phyloP scores from a whole-genome alignment of 37 sponge, comb jelly and placozoan genomes.

The Cladorhizidae sp. region DNA sequence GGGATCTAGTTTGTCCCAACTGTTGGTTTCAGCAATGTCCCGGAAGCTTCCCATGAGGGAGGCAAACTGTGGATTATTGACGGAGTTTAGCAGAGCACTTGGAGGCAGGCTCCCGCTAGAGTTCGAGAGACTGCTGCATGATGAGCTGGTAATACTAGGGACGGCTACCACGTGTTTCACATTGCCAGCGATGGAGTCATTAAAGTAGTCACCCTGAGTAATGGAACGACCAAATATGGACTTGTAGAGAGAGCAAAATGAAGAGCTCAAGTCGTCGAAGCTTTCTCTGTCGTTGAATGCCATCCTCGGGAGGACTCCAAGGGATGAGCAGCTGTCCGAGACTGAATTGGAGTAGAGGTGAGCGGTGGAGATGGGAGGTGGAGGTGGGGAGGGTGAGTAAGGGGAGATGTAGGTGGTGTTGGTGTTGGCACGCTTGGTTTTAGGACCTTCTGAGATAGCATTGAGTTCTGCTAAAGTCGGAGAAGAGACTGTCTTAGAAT shows the following conservation, averaged over 20 bases:
- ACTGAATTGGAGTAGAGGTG: conserved; percentile 18
- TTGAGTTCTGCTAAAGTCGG: conserved; percentile 72
- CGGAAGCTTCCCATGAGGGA: conserved; percentile 68
- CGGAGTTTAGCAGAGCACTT: not conserved
- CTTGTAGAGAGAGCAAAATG: conserved; percentile 71
- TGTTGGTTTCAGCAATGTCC: conserved; percentile 67
- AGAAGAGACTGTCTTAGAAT: not conserved
- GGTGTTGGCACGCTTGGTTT: conserved; percentile 11
- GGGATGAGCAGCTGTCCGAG: conserved; percentile 14
- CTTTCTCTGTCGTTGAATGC: conserved; percentile 56
- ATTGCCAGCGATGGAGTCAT: not conserved
- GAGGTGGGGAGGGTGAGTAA: conserved; percentile 4
- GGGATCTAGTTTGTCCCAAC: conserved; percentile 58
- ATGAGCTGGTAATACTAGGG: not conserved
- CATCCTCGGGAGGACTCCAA: conserved; percentile 4
- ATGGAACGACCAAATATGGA: conserved; percentile 59
- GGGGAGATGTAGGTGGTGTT: not conserved
- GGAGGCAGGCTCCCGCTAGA: conserved; percentile 13
- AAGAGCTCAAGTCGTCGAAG: conserved; percentile 63
- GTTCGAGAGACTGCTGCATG: not conserved
- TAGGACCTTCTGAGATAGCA: conserved; percentile 3
- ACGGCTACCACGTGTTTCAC: not conserved
- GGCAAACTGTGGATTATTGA: conserved; percentile 18
- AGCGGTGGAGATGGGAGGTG: not conserved
- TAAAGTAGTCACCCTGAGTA: conserved; percentile 8